Evolutionary conservation across 1,140 invertebrate genomes (phyloP), one percentile per base, ranked within the genome.

Genomic region (Oscheius sp.): DNA sequence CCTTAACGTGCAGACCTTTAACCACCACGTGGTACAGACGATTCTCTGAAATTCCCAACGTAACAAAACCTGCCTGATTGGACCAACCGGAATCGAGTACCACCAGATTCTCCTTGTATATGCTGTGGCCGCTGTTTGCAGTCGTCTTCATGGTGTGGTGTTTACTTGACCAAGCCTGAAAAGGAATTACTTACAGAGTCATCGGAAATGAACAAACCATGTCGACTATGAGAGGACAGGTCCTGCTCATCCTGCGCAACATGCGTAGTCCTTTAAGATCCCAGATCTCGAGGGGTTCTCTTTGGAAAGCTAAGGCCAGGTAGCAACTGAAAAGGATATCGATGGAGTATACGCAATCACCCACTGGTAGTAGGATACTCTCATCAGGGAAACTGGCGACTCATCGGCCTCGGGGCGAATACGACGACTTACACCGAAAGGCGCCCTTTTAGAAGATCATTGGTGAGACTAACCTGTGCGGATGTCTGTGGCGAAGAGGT

Each of bases 281-380:
- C 82, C 82, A 83, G 36, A 83, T 83, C 66, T 83, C 82, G 2
- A 83, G 68, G 10, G 82, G 82, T 55, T 83, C 79, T 52, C 71
- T 62, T 58, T 81, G 78, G 67, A 83, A 84, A 10, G 81, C 75
- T 3, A 83, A 52, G 20, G 82, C 82, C 65, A 83, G 34, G 65
- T 83, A 83, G 36, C 82, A 79, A 10, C 82, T 83, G 32, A 34
- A 83, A 76, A 15, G 4, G 38, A 34, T n/a, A 26, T 49, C 10
- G 18, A 36, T 15, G 18, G 29, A 45, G 29, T 15, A 73, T 32
- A 46, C 7, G 23, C 52, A 61, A 42, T n/a, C 2, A 67, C 81
- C 58, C 31, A 81, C 79, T 83, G 78, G 70, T 83, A 82, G 62
- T 70, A 80, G 10, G 82, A 84, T 38, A 82, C 80, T 23, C 82